phyloP scores from a whole-genome alignment of 1,140 invertebrate species.

The Antheraea mylitta region DNA sequence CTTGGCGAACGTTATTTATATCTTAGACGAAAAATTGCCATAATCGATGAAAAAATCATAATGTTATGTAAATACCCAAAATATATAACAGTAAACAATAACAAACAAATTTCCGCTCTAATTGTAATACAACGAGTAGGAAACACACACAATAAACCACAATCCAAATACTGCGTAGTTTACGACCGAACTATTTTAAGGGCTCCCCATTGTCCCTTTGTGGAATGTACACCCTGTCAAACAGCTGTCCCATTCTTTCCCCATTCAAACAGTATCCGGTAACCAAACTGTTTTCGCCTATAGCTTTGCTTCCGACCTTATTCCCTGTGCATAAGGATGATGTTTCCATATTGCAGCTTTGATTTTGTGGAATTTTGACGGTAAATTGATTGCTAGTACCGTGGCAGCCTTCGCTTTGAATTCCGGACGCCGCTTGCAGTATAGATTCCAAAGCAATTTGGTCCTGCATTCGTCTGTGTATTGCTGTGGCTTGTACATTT shows the following conservation, averaged over 20 bases:
- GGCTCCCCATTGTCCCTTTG: conserved; percentile 45
- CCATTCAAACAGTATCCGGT: conserved; percentile 52
- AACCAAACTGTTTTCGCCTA: conserved; percentile 40
- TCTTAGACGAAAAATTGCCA: too few relatives aligned
- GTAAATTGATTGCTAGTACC: conserved; percentile 30
- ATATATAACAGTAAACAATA: too few relatives aligned
- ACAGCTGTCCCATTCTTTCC: conserved; percentile 55
- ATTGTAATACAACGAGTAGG: neutral
- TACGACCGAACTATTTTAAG: neutral
- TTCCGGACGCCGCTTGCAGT: conserved; percentile 50
- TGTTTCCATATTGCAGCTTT: conserved; percentile 36
- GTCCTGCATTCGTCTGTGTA: conserved; percentile 62
- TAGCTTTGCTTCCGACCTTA: conserved; percentile 44
- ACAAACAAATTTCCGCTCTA: neutral
- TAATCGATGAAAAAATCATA: too few relatives aligned
- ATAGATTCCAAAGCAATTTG: conserved; percentile 60
- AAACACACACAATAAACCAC: neutral
- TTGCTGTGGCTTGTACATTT: conserved; percentile 62
- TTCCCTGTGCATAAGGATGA: conserved; percentile 35
- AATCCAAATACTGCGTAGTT: neutral
- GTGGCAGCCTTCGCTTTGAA: conserved; percentile 29
- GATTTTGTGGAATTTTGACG: conserved; percentile 35
- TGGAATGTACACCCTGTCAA: conserved; percentile 59
- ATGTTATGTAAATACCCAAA: too few relatives aligned
- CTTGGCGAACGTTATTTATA: too few relatives aligned